Evolutionary conservation across 2,797 vertebrate species (phyloP), one percentile per base, ranked within the genome.

Genomic region (Sebastes baramenuke): DNA sequence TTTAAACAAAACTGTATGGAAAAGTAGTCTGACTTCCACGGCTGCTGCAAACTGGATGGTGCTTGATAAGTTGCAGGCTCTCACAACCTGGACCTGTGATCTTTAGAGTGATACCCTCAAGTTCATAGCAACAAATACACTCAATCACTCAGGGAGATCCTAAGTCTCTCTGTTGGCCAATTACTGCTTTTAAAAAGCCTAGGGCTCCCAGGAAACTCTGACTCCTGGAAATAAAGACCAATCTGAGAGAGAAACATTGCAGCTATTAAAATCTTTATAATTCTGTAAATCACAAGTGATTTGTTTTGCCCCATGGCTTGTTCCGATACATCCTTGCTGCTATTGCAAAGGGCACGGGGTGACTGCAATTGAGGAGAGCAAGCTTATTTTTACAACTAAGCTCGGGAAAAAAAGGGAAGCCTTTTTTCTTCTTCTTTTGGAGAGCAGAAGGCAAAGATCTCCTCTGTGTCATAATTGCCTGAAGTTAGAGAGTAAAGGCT

Each of bases 261-360:
- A 86, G 94, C 96, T 96, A 96, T 96, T 96, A 96, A 96, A 96
- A 96, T 96, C 95, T 95, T 95, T 95, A 96, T 96, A 95, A 96
- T 96, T 96, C 95, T 92, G 91, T 93, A 96, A 96, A 96, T 96
- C 95, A 91, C 95, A 94, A 96, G 95, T 95, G 96, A 96, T 96
- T 95, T 94, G 95, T 95, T 96, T 95, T 96, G 95, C 95, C 96
- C 94, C 91, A 85, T 93, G 95, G 96, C 96, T 95, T 95, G 95
- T 95, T 96, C 90, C 79, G 94, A 95, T 95, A 93, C 94, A 94
- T 95, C 92, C 93, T 94, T 93, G 90, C 90, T 92, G 92, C 94
- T 96, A 94, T 95, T 94, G 94, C 91, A 95, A 90, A 93, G 95
- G 94, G 91, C 93, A 94, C 18, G 65, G 88, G 95, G 94, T 94